Evolutionary conservation across 2,113 vertebrate genomes (phyloP).

Genomic region (Zosterops lateralis): DNA sequence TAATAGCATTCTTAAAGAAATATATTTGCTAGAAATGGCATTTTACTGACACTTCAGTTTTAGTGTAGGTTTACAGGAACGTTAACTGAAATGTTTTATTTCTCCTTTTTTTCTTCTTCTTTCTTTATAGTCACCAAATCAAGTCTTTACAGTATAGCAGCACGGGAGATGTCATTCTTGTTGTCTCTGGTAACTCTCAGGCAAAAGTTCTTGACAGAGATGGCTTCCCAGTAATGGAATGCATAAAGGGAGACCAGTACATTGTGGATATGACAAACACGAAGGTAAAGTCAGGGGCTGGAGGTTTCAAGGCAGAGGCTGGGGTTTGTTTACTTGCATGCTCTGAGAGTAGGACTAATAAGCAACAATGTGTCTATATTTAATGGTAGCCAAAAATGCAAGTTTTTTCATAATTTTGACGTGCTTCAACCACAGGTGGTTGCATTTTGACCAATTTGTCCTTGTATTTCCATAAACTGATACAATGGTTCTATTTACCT

Average conservation of each 20-base stretch:
- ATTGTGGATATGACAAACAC: conserved; percentile 98
- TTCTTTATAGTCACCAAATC: conserved; percentile 87
- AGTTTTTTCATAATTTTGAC: background rate
- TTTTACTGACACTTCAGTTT: background rate
- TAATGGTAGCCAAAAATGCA: background rate
- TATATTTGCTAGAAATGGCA: background rate
- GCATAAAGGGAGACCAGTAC: conserved; percentile 96
- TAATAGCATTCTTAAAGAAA: background rate
- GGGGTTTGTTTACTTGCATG: background rate
- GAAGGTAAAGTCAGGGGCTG: conserved; percentile 77
- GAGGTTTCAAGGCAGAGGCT: background rate
- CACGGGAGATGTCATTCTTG: conserved; percentile 93
- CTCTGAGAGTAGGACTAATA: background rate
- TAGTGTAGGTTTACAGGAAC: background rate
- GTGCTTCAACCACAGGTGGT: background rate
- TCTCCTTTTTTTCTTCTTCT: background rate
- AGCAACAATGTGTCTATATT: background rate
- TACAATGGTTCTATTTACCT: background rate
- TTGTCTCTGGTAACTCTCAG: conserved; percentile 93
- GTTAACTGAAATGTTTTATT: background rate
- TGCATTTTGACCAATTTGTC: background rate
- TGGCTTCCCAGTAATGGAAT: conserved; percentile 97
- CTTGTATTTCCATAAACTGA: background rate
- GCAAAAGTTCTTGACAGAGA: conserved; percentile 96
- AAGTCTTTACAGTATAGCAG: conserved; percentile 91